phyloP scores from a whole-genome alignment of 2,113 vertebrate genomes.

The Uropsilus gracilis region DNA sequence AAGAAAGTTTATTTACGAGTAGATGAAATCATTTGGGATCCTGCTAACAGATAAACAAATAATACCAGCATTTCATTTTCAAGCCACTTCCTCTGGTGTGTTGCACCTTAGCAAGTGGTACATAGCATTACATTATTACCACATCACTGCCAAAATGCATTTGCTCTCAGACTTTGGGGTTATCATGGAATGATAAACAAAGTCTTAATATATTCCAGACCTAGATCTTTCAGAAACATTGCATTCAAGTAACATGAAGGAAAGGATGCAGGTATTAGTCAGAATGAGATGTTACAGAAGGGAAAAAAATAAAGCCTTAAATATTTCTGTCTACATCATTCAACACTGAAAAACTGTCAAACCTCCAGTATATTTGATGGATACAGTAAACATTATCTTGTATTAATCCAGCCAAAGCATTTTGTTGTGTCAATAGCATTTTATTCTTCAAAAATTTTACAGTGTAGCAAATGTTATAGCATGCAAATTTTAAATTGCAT shows the following conservation, averaged over 20 bases:
- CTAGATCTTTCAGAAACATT: not conserved
- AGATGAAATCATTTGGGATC: constrained; percentile 42
- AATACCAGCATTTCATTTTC: constrained; percentile 10
- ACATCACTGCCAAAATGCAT: not conserved
- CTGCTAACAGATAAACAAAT: constrained; percentile 58
- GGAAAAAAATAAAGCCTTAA: not conserved
- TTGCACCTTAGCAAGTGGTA: not conserved
- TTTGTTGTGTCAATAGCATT: not conserved
- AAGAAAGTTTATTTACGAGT: constrained; percentile 65
- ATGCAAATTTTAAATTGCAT: constrained; percentile 8
- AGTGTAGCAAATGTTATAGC: not conserved
- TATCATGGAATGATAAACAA: not conserved
- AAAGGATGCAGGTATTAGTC: not conserved
- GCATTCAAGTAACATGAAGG: not conserved
- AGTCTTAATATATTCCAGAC: not conserved
- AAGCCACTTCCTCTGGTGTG: not conserved
- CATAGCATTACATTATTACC: not conserved
- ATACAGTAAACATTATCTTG: not conserved
- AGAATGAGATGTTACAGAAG: not conserved
- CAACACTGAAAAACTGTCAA: not conserved
- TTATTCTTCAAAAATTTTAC: not conserved
- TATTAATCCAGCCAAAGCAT: not conserved
- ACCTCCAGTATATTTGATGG: not conserved
- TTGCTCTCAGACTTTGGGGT: not conserved
- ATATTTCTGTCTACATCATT: not conserved